Evolutionary conservation across 1,140 invertebrate genomes (phyloP).

Genomic region (Drosophila ficusphila): DNA sequence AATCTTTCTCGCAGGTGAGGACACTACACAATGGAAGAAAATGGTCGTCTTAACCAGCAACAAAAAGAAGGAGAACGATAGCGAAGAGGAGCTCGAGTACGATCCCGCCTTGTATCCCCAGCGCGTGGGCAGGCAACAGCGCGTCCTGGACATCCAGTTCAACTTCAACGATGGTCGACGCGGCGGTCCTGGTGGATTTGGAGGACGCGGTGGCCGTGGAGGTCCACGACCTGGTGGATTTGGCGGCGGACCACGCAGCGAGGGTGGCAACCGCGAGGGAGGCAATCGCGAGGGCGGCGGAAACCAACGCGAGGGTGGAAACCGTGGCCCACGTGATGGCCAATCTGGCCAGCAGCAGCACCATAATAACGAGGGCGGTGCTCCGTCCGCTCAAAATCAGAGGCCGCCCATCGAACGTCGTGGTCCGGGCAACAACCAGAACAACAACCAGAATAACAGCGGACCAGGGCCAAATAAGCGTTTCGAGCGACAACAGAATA

Average conservation of each 20-base stretch:
- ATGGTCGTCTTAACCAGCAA: conserved; percentile 87
- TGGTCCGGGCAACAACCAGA: conserved; percentile 71
- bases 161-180: conserved; percentile 93
- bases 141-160: conserved; percentile 94
- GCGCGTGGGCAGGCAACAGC: conserved; percentile 94
- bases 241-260: conserved; percentile 84
- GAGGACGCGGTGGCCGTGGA: conserved; percentile 87
- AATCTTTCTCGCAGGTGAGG: conserved; percentile 86
- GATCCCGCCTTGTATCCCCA: conserved; percentile 93
- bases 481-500: conserved; percentile 74
- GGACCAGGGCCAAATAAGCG: conserved; percentile 56
- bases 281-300: conserved; percentile 83
- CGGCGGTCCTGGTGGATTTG: conserved; percentile 87
- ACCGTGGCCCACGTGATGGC: conserved; percentile 75
- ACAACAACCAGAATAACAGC: conserved; percentile 32
- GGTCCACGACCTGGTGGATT: conserved; percentile 87
- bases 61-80: conserved; percentile 86
- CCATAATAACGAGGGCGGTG: conserved; percentile 56
- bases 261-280: conserved; percentile 81
- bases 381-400: conserved; percentile 63
- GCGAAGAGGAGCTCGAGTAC: conserved; percentile 88
- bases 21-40: conserved; percentile 96
- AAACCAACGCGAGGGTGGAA: conserved; percentile 36
- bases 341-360: conserved; percentile 24
- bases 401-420: conserved; percentile 69